Evolutionary conservation across 2,888 invertebrate species (phyloP), one percentile per base, ranked within the genome.

Genomic region (Limnephilus auricula): DNA sequence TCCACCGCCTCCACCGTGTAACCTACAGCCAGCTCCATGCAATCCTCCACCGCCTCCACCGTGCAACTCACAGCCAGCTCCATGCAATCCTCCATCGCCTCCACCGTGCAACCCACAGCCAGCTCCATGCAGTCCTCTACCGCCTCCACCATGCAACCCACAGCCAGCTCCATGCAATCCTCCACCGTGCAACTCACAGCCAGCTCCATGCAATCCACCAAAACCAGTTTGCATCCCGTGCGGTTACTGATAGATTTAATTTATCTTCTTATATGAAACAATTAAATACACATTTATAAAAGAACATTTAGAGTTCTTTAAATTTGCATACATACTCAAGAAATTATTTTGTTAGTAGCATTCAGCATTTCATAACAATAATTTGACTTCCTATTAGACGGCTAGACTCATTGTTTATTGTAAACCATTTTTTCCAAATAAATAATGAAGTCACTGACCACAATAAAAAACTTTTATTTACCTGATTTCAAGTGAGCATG

Each of bases 31-130:
- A 5, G 12, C 45, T 18, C 84, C 34, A 83, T 83, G 83, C 37
- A 83, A 31, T 32, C 31, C 83, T 4, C 37, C 83, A 83, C 83
- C 83, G 37, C 83, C n/a, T n/a, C n/a, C 25, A 34, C 83, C 83
- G 25, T 83, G 83, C 34, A 31, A 31, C 25, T 37, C 83, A 5
- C 83, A 25, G 32, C 37, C 83, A 0, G 15, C 34, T 25, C 31
- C 83, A 83, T 34, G 32, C 1, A 25, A 25, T 34, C 83, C 83
- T 0, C 37, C 83, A 83, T 37, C 83, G 37, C 83, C 83, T 31
- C 37, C 84, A 84, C 84, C 40, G 10, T 84, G 84, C 40, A n/a
- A 65, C 25, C 65, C 65, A 9, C n/a, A 65, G 65, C n/a, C n/a
- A 9, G 25, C n/a, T 65, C 65, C 65, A n/a, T 65, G 65, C 25